Base-by-base conservation (phyloP, 2,113 vertebrate species). In the Aramus guarauna region DNA sequence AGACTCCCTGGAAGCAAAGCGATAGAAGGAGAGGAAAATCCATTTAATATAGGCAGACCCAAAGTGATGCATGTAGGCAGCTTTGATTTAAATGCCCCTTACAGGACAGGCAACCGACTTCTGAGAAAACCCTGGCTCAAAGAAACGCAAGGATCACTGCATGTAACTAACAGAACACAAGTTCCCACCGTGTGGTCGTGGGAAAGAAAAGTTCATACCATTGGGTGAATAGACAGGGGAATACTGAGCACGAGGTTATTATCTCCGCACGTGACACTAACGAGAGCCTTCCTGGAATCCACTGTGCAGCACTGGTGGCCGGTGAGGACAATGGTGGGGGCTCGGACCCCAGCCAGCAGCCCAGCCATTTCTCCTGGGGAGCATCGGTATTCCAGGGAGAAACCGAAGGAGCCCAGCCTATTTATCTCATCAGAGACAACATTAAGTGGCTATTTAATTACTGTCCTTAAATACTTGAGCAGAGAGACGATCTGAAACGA, bases 171-270 rank as follows among this genome's bases (percentile, higher is more conserved):
- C 0, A 3, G 62, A 80, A 71, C 82, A 18, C 1, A 34, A 92
- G 34, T 94, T 97, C 94, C 95, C 91, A 94, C 78, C 5, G 2
- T 7, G 58, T 6, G 72, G 78, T 36, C 91, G 64, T 97, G 96
- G 96, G 91, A 97, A 97, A 96, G 77, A 13, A 89, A 81, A 88
- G 69, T 95, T 85, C 9, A 2, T 87, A 60, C 55, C 58, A 1
- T 3, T 92, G 89, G 79, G 86, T 76, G 95, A 96, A 96, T 32
- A 91, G 96, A 85, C 95, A 95, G 69, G 95, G 96, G 91, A 97
- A 96, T 95, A 95, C 86, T 85, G 86, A 75, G 91, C 86, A 85
- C 2, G 5, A 56, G 32, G 74, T 73, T 91, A 66, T 87, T 79
- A 69, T 92, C 85, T 92, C 78, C 12, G 4, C 90, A 85, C 5